These are phyloP conservation scores for Malurus melanocephalus DNA, from an alignment of 2,113 vertebrate species.

Conservation along the genomic window DNA sequence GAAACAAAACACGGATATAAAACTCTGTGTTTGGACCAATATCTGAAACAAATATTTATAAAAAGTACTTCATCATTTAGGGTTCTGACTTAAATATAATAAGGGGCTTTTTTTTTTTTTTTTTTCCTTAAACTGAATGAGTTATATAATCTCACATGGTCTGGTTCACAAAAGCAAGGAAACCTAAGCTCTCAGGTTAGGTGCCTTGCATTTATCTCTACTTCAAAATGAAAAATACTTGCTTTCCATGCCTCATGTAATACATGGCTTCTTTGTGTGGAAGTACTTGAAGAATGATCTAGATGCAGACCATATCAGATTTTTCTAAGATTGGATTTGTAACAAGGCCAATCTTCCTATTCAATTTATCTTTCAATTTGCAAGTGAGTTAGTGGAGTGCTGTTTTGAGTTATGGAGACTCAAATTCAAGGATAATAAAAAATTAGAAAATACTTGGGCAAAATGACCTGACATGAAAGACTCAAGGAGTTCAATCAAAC, in stretches of 20 bases:
- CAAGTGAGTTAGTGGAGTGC: background rate
- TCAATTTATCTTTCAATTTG: background rate
- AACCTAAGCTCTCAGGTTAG: background rate
- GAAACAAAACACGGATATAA: background rate
- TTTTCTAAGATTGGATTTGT: background rate
- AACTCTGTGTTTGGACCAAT: background rate
- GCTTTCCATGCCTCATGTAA: background rate
- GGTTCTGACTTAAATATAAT: background rate
- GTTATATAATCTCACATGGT: background rate
- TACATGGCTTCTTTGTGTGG: background rate
- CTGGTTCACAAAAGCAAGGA: background rate
- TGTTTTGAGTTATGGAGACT: background rate
- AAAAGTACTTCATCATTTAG: background rate
- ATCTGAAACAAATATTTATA: background rate
- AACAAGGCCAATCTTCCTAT: background rate
- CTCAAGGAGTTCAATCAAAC: background rate
- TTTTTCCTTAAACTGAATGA: background rate
- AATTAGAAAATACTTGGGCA: background rate
- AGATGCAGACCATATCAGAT: background rate
- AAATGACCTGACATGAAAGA: background rate
- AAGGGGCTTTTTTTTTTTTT: background rate
- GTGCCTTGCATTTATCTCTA: background rate
- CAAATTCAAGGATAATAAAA: background rate
- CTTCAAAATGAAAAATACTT: background rate
- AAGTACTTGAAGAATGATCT: background rate